Evolutionary conservation across 2,113 vertebrate species (phyloP), one percentile per base, ranked within the genome.

Genomic region (Cyprinodon tularosa): DNA sequence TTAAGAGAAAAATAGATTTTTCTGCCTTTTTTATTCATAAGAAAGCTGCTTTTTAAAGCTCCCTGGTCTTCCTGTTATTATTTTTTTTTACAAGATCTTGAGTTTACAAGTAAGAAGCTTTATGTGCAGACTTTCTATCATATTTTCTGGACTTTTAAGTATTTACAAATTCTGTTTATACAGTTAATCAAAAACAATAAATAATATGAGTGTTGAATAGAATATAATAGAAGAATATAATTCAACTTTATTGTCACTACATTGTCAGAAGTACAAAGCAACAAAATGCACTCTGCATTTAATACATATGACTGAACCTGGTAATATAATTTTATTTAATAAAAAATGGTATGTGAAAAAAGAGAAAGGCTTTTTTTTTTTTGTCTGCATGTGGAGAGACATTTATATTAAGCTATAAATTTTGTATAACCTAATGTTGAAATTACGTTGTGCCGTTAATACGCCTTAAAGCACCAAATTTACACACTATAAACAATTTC

Each of bases 401-500:
- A 48, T 74, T 15, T 22, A 37, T 12, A 61, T 50, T 67, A 78
- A 61, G 38, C 37, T n/a, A 4, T 17, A 60, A 78, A 78, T 62
- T 29, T 29, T 29, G 29, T 66, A 65, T 50, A 57, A 60, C 69
- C 12, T 12, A 12, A 45, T 65, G 44, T 63, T 76, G 22, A 65
- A 40, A 47, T 68, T 60, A 66, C 71, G 38, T 70, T 14, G 44
- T 60, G 14, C 36, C 5, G 11, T 66, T 65, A 65, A 77, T 69
- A 70, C 1, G 78, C 36, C 74, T 68, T 72, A 14, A 78, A 76
- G 80, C 80, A 57, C 57, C 36, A 72, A 42, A 82, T 83, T 68
- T 77, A 68, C 71, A 75, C 47, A 68, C 66, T 73, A 38, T 70
- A 64, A 84, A 80, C 72, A 69, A 59, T 85, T 81, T 86, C 59